Base-by-base conservation (phyloP, 2,113 vertebrate genomes). In the Protobothrops flavoviridis region DNA sequence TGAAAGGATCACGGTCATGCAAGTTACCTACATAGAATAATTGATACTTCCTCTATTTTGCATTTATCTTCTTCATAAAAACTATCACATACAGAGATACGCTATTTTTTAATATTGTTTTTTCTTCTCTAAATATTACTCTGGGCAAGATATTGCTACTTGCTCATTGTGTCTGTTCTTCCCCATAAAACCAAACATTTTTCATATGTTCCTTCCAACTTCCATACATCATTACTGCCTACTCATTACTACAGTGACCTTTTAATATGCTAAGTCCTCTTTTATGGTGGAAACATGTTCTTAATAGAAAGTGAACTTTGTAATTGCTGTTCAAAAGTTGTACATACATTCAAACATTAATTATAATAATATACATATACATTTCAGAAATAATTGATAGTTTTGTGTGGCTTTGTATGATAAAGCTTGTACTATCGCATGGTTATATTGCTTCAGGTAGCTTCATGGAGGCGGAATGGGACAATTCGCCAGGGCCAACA, bases 331-430 rank as follows among this genome's bases (percentile, higher is more conserved):
- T 53, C 48, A 33, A 69, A 3, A 3, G 29, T 64, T 64, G 33
- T 48, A 43, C 91, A 92, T 12, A 55, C 29, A 15, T 92, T 55
- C n/a, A 85, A 57, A 57, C 55, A 56, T 91, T 91, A 85, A 81
- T 20, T 53, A 21, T 45, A 21, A 39, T 85, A 85, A 24, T 24
- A 26, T 24, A 61, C 20, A 50, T 39, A 64, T 52, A 33, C 8
- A 59, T n/a, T 50, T 59, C 4, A 64, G 48, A 52, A 88, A 64
- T 3, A 23, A n/a, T 9, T 7, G 50, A 39, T 53, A 26, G 55
- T 69, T 92, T 43, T 92, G 57, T 33, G 52, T 48, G 15, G 57
- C 23, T 56, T 81, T 57, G 56, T 57, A 43, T 5, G 2, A 2
- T n/a, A 85, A 56, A 53, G 48, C 45, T 74, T 10, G 26, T 4